phyloP scores from a whole-genome alignment of 2,888 invertebrate genomes.

The Lithosia quadra region DNA sequence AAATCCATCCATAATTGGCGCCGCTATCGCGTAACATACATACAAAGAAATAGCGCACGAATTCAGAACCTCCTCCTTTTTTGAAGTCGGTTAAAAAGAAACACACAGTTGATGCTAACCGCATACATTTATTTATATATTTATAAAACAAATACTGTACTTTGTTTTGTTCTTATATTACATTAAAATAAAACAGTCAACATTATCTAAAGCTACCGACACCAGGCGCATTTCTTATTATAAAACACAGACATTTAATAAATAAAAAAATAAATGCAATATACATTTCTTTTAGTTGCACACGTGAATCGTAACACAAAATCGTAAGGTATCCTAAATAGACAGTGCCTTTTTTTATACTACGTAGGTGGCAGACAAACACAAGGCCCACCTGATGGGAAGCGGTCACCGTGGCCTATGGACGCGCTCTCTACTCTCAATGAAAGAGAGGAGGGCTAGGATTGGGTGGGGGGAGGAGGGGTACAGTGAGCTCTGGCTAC shows the following conservation, averaged over 20 bases:
- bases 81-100: background rate
- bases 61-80: too few species aligned
- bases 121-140: constrained; percentile 33
- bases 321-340: background rate
- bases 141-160: constrained; percentile 35
- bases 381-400: too few species aligned
- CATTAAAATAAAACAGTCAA: constrained; percentile 17
- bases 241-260: constrained; percentile 24
- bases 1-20: too few species aligned
- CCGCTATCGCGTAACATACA: too few species aligned
- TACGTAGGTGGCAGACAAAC: too few species aligned
- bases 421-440: too few species aligned
- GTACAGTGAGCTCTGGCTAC: too few species aligned
- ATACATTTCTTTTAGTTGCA: constrained; percentile 26
- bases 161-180: constrained; percentile 4
- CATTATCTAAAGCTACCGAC: constrained; percentile 12
- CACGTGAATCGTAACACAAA: constrained; percentile 6
- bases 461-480: too few species aligned
- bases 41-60: too few species aligned
- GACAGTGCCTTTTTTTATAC: too few species aligned
- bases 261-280: constrained; percentile 31
- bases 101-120: constrained; percentile 22
- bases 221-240: constrained; percentile 2
- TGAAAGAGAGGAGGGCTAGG: too few species aligned
- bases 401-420: too few species aligned